Evolutionary conservation across 1,140 invertebrate species (phyloP).

Genomic region (Mercenaria mercenaria): DNA sequence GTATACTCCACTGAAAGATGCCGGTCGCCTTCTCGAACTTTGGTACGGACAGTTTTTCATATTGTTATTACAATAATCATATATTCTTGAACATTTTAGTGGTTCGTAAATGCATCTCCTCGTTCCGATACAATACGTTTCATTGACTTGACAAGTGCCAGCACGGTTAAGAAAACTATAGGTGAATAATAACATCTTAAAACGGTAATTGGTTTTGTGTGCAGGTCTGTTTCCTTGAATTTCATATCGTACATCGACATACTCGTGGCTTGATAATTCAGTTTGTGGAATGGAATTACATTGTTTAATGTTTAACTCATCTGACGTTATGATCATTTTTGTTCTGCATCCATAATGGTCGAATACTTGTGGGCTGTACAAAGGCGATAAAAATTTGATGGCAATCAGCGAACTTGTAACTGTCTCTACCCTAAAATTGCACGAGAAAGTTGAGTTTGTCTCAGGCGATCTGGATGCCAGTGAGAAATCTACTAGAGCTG

Average conservation of each 20-base stretch:
- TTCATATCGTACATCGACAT: neutral
- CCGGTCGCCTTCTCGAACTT: neutral
- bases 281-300: neutral
- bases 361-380: neutral
- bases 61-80: neutral
- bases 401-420: neutral
- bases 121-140: neutral
- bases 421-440: neutral
- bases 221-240: neutral
- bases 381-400: neutral
- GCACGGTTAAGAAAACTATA: neutral
- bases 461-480: neutral
- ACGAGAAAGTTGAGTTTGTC: neutral
- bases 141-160: neutral
- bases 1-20: neutral
- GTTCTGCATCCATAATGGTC: neutral
- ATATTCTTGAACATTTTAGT: neutral
- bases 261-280: neutral
- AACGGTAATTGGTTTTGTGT: neutral
- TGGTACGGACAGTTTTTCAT: neutral
- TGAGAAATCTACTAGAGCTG: neutral
- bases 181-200: neutral
- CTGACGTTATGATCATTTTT: neutral
- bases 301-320: neutral
- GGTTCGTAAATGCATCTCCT: neutral